These are phyloP conservation scores for Drosophila pseudotalamancana DNA, from an alignment of 2,888 invertebrate genomes.

Conservation along the genomic window DNA sequence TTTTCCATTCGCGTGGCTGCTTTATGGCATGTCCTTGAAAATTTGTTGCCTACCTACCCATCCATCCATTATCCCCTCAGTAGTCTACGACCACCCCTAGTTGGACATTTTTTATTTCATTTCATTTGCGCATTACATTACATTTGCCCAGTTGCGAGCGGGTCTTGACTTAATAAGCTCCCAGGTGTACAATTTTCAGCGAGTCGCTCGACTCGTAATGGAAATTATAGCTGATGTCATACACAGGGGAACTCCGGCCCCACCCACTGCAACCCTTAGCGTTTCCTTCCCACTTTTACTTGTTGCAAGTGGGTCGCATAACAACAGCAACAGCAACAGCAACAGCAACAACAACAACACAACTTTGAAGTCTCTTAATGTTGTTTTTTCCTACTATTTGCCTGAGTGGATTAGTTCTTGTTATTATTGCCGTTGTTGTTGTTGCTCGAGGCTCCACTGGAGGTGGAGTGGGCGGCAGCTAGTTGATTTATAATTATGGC, in stretches of 20 bases:
- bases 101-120: constrained; percentile 67
- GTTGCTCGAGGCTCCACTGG: constrained; percentile 1
- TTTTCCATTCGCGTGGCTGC: constrained; percentile 18
- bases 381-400: constrained; percentile 50
- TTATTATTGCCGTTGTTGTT: constrained; percentile 3
- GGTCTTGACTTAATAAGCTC: constrained; percentile 75
- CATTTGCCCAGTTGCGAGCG: constrained; percentile 42
- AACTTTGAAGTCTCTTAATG: constrained; percentile 50
- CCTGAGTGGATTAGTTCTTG: constrained; percentile 71
- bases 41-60: constrained; percentile 11
- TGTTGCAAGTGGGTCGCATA: constrained; percentile 75
- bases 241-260: constrained; percentile 58
- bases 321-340: constrained; percentile 32
- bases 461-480: constrained; percentile 39
- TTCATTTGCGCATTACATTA: constrained; percentile 75
- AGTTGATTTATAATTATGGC: constrained; percentile 76
- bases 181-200: constrained; percentile 79
- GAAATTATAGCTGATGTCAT: constrained; percentile 80
- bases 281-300: constrained; percentile 46
- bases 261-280: constrained; percentile 38
- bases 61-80: not conserved
- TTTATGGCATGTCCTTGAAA: constrained; percentile 40
- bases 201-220: constrained; percentile 71
- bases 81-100: not conserved
- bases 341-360: constrained; percentile 31